phyloP scores from a whole-genome alignment of 2,888 invertebrate species.

The Eupithecia abbreviata region DNA sequence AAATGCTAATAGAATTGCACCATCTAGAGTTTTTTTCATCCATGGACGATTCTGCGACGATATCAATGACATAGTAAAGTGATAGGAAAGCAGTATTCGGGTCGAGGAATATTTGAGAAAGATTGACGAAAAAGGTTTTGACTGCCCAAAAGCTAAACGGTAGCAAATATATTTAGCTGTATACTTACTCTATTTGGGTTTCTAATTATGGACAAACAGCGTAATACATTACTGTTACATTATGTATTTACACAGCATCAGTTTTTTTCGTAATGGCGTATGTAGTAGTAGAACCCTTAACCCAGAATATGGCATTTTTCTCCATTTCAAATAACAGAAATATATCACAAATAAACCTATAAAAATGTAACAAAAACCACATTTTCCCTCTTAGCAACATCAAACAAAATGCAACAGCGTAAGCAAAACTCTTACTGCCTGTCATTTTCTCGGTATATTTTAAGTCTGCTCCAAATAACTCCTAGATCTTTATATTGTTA shows the following conservation, averaged over 20 bases:
- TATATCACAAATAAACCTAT: neutral
- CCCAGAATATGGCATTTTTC: neutral
- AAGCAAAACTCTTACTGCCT: neutral
- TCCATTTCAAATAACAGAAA: neutral
- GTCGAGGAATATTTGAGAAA: neutral
- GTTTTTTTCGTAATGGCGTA: too few species aligned
- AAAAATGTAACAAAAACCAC: neutral
- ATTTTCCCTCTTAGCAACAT: neutral
- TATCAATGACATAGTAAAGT: neutral
- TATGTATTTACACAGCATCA: too few species aligned
- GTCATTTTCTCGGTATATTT: neutral
- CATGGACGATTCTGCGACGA: too few species aligned
- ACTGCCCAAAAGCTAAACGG: neutral
- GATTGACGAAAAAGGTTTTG: neutral
- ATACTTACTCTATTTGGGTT: neutral
- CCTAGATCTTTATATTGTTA: constrained; percentile 2
- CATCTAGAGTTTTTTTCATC: neutral
- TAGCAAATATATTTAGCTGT: neutral
- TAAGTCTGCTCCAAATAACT: neutral
- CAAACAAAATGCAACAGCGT: neutral
- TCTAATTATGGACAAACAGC: neutral
- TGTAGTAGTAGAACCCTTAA: neutral
- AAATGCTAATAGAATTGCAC: neutral
- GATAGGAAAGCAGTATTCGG: too few species aligned
- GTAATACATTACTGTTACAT: neutral